Evolutionary conservation across 2,888 invertebrate species (phyloP).

Genomic region (Drosophila atroscutellata): DNA sequence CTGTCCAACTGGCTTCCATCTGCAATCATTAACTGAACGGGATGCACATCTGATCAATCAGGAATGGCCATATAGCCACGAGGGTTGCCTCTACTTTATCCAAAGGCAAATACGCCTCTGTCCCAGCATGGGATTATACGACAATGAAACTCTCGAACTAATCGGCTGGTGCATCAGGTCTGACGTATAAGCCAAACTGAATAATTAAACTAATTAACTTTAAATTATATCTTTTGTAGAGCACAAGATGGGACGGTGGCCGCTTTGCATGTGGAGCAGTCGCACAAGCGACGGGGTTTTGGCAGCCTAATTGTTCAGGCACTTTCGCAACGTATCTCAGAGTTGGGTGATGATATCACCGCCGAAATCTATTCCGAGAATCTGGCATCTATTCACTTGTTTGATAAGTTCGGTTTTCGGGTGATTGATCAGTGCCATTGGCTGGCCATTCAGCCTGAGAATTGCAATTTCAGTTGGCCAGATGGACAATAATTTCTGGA

Average conservation of each 20-base stretch:
- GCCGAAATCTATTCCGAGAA: slow-evolving; percentile 42
- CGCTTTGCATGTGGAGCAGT: slow-evolving; percentile 41
- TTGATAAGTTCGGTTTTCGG: slow-evolving; percentile 52
- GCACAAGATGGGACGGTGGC: slow-evolving; percentile 58
- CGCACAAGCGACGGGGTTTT: slow-evolving; percentile 47
- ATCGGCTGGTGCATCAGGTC: slow-evolving; percentile 84
- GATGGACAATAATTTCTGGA: slow-evolving; percentile 31
- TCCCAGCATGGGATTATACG: slow-evolving; percentile 79
- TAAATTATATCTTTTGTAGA: slow-evolving; percentile 14
- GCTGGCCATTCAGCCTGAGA: slow-evolving; percentile 41
- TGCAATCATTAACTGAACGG: slow-evolving; percentile 47
- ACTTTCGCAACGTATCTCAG: slow-evolving; percentile 34
- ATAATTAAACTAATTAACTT: neutral
- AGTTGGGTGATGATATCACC: slow-evolving; percentile 51
- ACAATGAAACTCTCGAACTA: slow-evolving; percentile 65
- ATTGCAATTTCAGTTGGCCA: slow-evolving; percentile 43
- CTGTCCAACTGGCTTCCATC: slow-evolving; percentile 65
- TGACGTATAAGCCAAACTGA: neutral
- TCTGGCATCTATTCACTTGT: slow-evolving; percentile 34
- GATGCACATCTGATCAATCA: slow-evolving; percentile 75
- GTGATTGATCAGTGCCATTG: slow-evolving; percentile 43
- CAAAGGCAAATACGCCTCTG: slow-evolving; percentile 81
- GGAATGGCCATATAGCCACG: slow-evolving; percentile 81
- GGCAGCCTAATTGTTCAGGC: slow-evolving; percentile 53
- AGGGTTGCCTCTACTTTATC: slow-evolving; percentile 80